A percentile compares a stretch with the other conserved stretches of the same genome.
Evolutionary conservation across 92 coral and sea anemone species (phyloP).

Genomic region (Micromussa lordhowensis): DNA sequence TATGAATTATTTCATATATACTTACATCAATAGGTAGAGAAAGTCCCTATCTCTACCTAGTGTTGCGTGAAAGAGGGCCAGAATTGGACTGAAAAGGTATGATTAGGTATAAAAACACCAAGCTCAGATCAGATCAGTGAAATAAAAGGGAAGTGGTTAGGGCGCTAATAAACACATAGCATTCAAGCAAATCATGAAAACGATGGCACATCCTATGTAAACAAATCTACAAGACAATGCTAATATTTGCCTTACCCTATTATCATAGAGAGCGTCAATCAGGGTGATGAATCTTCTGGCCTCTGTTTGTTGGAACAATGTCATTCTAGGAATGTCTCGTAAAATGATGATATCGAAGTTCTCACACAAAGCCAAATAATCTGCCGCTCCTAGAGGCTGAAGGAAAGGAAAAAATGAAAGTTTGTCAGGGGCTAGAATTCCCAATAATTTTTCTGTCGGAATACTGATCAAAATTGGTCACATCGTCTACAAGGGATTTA

Average conservation of each 20-base stretch:
- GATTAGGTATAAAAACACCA: too few relatives aligned
- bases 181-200: not conserved
- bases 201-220: not conserved
- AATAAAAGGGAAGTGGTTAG: not conserved
- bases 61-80: too few relatives aligned
- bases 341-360: constrained; percentile 88
- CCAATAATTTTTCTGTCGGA: not conserved
- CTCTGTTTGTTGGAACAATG: constrained; percentile 81
- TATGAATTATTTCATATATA: too few relatives aligned
- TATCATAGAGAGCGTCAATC: constrained; percentile 92
- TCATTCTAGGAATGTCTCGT: constrained; percentile 91
- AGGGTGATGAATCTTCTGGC: constrained; percentile 94
- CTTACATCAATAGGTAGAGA: too few relatives aligned
- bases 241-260: constrained; percentile 64
- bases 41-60: too few relatives aligned
- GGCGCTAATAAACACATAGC: not conserved
- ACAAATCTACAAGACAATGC: not conserved
- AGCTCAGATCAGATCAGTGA: too few relatives aligned
- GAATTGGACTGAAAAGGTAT: too few relatives aligned
- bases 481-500: not conserved
- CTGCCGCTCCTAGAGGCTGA: constrained; percentile 95
- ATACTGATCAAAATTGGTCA: not conserved
- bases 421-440: not conserved
- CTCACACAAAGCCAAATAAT: constrained; percentile 85
- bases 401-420: not conserved